Evolutionary conservation across 2,113 vertebrate genomes (phyloP).

Genomic region (Rhea pennata): DNA sequence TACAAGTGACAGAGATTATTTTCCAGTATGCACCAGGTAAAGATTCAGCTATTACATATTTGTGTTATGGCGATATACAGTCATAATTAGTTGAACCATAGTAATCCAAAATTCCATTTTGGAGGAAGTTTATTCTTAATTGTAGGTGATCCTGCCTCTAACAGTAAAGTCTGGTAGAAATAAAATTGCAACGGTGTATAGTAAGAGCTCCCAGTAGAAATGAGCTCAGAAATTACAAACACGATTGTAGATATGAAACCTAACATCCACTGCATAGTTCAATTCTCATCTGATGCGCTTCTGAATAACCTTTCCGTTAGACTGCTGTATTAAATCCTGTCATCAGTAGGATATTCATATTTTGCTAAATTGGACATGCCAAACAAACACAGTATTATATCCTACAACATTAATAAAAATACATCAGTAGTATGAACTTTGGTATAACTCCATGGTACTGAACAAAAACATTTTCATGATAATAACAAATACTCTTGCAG

Average conservation of each 20-base stretch:
- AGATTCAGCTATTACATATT: neutral
- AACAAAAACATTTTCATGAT: neutral
- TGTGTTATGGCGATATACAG: neutral
- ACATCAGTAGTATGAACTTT: neutral
- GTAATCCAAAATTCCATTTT: neutral
- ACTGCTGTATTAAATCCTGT: neutral
- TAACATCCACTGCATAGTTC: neutral
- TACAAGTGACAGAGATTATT: neutral
- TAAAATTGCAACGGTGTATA: neutral
- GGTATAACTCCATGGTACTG: neutral
- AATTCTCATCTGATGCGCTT: constrained; percentile 33
- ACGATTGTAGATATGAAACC: constrained; percentile 2
- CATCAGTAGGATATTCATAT: constrained; percentile 9
- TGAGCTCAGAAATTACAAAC: neutral
- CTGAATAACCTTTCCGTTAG: constrained; percentile 36
- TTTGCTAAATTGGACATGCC: constrained; percentile 16
- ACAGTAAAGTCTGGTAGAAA: neutral
- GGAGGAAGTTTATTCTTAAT: neutral
- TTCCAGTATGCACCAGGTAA: neutral
- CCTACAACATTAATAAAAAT: constrained; percentile 12
- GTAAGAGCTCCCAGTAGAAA: neutral
- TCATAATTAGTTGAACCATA: neutral
- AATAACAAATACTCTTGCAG: constrained; percentile 19
- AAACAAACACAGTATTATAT: neutral
- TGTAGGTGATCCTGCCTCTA: neutral